Evolutionary conservation across 1,140 invertebrate genomes (phyloP).

Genomic region (Solenopsis invicta): DNA sequence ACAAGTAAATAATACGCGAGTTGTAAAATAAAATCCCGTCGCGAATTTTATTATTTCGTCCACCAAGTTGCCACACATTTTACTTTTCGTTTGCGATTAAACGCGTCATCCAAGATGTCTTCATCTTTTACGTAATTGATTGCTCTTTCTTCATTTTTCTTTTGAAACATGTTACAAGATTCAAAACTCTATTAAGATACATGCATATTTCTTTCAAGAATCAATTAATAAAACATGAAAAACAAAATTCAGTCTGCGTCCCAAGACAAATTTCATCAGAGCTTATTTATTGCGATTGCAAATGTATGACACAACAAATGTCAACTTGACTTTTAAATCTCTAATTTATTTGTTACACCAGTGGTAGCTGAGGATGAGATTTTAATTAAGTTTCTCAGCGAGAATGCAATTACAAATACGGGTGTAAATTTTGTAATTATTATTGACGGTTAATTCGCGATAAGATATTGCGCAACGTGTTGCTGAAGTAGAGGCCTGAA

Average conservation of each 20-base stretch:
- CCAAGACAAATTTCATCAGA: background rate
- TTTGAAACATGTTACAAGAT: background rate
- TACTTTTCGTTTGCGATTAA: background rate
- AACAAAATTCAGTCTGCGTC: background rate
- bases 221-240: background rate
- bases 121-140: background rate
- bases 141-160: background rate
- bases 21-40: background rate
- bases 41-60: background rate
- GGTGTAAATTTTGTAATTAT: slow-evolving; percentile 33
- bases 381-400: background rate
- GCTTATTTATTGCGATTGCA: background rate
- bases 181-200: background rate
- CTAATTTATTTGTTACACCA: background rate
- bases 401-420: background rate
- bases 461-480: slow-evolving; percentile 29
- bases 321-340: background rate
- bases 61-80: background rate
- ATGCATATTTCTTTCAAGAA: background rate
- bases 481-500: background rate
- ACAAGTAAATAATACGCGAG: no score
- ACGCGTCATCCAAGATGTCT: background rate
- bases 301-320: background rate
- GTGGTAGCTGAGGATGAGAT: background rate
- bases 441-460: background rate